Base-by-base conservation (phyloP, 2,888 invertebrate genomes). In the Macaria notata region DNA sequence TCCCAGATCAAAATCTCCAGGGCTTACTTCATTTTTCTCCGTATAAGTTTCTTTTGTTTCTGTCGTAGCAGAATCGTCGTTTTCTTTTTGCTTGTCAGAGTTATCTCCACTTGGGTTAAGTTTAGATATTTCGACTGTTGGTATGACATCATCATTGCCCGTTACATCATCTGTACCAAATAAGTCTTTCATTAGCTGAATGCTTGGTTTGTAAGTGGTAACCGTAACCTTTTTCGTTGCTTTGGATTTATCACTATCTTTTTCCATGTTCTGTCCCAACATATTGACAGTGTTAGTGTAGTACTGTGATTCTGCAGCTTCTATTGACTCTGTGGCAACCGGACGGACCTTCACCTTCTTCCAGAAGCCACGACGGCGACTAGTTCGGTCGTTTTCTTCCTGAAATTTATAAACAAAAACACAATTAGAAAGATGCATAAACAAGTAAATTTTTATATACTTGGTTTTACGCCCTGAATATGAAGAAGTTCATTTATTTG, bases 291-390 rank as follows among this genome's bases (percentile, higher is more conserved):
- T 92, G 72, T 94, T 94, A 3, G 80, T 64, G 69, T 91, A 92
- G 72, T 88, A 89, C 80, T 97, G 96, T 0, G 96, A 96, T 79
- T 97, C 97, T 0, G 96, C 96, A 0, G 94, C 93, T 73, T 96
- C 96, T 50, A 96, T 94, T 31, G 94, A 93, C 78, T 96, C 96
- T 4, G 84, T 75, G 45, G 76, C 73, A 7, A 81, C 83, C 4
- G 93, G 93, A 46, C 92, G 92, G 31, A 94, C 93, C 64, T 94
- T 94, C 0, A 95, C 93, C 64, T 95, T 93, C 71, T 95, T 95
- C 94, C 96, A 96, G 71, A 94, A 94, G 51, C 96, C 95, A 62
- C 95, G 93, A 59, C 95, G 93, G 57, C 92, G 84, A 50, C 74
- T 71, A 63, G 82, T 84, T 56, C 74, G 70, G 31, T 72, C 75